These are phyloP conservation scores for Bemisia tabaci DNA, from an alignment of 1,140 invertebrate species.

Conservation along the genomic window DNA sequence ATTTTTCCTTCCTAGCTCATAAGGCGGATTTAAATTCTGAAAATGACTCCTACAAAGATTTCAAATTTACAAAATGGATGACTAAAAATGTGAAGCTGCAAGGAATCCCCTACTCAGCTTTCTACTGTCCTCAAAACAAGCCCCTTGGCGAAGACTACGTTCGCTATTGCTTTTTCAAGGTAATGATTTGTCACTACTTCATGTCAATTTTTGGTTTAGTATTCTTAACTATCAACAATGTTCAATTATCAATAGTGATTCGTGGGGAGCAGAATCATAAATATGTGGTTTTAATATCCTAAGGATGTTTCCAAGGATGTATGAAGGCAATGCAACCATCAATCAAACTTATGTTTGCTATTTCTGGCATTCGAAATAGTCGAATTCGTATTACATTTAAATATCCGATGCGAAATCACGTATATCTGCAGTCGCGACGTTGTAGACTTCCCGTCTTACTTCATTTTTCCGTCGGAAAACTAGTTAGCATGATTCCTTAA, in stretches of 20 bases:
- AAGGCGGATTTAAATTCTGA: conserved; percentile 46
- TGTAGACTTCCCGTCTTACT: too few relatives aligned
- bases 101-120: conserved; percentile 87
- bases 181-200: conserved; percentile 25
- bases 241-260: background rate
- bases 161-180: conserved; percentile 89
- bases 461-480: too few relatives aligned
- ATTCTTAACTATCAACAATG: background rate
- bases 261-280: background rate
- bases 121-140: conserved; percentile 76
- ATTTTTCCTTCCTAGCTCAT: too few relatives aligned
- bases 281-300: too few relatives aligned
- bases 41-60: conserved; percentile 63
- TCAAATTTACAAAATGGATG: conserved; percentile 90
- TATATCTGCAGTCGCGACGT: too few relatives aligned
- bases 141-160: conserved; percentile 74
- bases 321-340: background rate
- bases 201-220: background rate
- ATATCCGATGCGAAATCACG: too few relatives aligned
- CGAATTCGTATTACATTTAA: too few relatives aligned
- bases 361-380: too few relatives aligned
- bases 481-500: too few relatives aligned
- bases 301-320: background rate
- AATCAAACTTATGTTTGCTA: background rate
- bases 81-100: conserved; percentile 83